Percentiles rank a stretch among this genome's conserved stretches.
phyloP scores from a whole-genome alignment of 2,797 vertebrate genomes.

The Enteromius treurensis region DNA sequence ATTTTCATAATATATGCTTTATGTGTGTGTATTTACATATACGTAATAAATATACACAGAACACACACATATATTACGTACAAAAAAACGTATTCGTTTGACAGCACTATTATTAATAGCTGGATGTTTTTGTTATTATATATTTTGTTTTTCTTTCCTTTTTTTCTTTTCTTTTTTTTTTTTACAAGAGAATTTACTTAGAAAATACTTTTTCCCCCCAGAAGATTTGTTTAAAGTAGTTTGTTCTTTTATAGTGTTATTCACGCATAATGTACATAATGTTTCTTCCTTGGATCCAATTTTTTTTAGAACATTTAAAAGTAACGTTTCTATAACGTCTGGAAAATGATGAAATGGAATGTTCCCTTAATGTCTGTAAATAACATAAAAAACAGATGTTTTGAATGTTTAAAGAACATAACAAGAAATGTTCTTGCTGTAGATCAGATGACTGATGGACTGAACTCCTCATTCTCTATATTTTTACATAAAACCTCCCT shows the following conservation, averaged over 20 bases:
- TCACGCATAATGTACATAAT: background rate
- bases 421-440: background rate
- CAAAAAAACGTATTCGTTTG: no score
- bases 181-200: no score
- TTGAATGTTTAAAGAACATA: background rate
- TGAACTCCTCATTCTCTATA: background rate
- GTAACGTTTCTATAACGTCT: background rate
- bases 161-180: no score
- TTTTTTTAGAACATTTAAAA: background rate
- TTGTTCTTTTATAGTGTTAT: background rate
- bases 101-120: background rate
- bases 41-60: no score
- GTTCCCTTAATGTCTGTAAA: background rate
- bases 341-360: background rate
- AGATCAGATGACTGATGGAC: background rate
- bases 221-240: background rate
- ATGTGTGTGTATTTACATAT: no score
- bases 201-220: background rate
- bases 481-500: background rate
- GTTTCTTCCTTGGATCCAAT: background rate
- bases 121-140: no score
- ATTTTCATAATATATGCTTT: no score
- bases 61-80: no score
- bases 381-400: background rate
- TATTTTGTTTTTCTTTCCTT: background rate